Evolutionary conservation across 1,140 invertebrate species (phyloP), one percentile per base, ranked within the genome.

Genomic region (Danaus melanippus): DNA sequence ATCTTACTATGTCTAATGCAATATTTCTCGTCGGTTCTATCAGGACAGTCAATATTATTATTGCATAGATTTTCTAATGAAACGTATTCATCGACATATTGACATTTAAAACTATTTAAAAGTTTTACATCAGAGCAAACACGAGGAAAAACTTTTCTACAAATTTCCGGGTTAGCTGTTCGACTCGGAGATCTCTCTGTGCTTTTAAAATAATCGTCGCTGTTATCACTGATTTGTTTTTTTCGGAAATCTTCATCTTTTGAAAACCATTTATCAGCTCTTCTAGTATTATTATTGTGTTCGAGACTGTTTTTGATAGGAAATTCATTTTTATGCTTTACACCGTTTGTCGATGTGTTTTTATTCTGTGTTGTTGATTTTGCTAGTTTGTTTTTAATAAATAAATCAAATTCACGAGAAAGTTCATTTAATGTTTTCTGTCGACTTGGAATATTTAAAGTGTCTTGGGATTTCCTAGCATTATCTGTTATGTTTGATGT

Each of bases 41-140:
- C 67, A 7, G 46, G n/a, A 48, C 81, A 84, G 21, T 84, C 73
- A 11, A 11, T 10, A 9, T 57, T 51, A 15, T 69, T 71, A 59
- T 84, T 56, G 56, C 81, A 84, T n/a, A 84, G 53, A 50, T 76
- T 60, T 39, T 66, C 60, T 40, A 79, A 51, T n/a, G 61, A 46
- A 50, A 81, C 43, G 17, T 41, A 50, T 17, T 39, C 60, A 42
- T 68, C 61, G 42, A 64, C 66, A 42, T 67, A 59, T 43, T 48
- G 40, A 60, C 81, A 84, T 47, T 53, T 68, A 12, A 77, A 52
- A 46, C 47, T 60, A 46, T 69, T 69, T 48, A 81, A 62, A 42
- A 55, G 52, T 60, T 70, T 60, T 39, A 80, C 69, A n/a, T 68
- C 51, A 8, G 46, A 11, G 60, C 80, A 84, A 44, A 59, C 66